Evolutionary conservation across 2,888 invertebrate species (phyloP), one percentile per base, ranked within the genome.

Genomic region (Prosopocoilus inquinatus): DNA sequence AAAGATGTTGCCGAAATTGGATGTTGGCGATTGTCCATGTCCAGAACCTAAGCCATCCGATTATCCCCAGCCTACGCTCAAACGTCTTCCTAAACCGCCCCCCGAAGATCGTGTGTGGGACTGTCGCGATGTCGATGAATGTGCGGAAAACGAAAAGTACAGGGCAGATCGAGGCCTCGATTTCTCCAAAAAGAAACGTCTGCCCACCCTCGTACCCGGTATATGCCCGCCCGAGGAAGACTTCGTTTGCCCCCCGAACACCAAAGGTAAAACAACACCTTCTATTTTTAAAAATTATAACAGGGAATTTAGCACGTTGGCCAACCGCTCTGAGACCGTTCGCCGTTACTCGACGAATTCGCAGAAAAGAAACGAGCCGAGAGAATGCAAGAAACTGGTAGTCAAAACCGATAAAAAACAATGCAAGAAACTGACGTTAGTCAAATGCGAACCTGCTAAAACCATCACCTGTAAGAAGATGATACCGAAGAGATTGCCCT

Each of bases 331-430:
- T 28, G 20, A 28, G 7, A 28, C 20, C 20, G 20, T 28, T 28
- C 41, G 20, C 20, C 13, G 33, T 34, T 35, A 4, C 34, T 47
- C 15, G 41, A 39, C 12, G 9, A 38, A 13, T 9, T 12, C 11
- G 38, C 11, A 38, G 9, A 38, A 5, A n/a, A 5, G 15, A 44
- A 44, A 15, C 15, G 44, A 44, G 5, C n/a, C 11, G n/a, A 55
- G 45, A 16, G 50, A 50, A 53, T 55, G 55, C 20, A 55, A 55
- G 28, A 55, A 54, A 32, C 12, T 54, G 13, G 48, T n/a, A 13
- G 11, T 12, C 15, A 28, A 12, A 9, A 16, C 28, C 11, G 44
- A 12, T 3, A 38, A 34, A 32, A 51, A 55, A 16, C 49, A 53
- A 36, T 54, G 60, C 43, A 33, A 48, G 8, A 52, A 47, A 38